A percentile compares a stretch with the other conserved stretches of the same genome.
These are phyloP conservation scores for Heteronetta atricapilla DNA, from an alignment of 2,113 vertebrate species.

Conservation along the genomic window DNA sequence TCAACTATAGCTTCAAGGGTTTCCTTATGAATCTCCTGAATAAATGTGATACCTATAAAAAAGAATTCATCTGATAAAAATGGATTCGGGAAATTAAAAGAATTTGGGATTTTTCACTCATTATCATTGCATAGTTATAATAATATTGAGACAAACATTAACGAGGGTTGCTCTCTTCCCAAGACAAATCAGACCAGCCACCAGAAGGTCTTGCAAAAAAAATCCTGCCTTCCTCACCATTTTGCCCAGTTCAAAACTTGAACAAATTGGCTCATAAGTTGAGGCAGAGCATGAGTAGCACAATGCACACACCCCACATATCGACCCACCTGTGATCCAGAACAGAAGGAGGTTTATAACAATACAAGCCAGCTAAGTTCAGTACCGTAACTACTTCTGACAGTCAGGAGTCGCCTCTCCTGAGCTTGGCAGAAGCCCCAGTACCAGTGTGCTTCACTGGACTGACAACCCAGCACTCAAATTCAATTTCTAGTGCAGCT, in stretches of 20 bases:
- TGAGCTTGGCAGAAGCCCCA: not conserved
- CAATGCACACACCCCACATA: accelerated
- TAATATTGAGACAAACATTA: not conserved
- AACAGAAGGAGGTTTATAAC: not conserved
- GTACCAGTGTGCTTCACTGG: not conserved
- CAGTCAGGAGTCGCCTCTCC: not conserved
- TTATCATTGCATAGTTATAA: not conserved
- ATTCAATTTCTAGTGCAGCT: not conserved
- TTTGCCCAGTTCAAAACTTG: not conserved
- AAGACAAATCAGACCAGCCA: not conserved
- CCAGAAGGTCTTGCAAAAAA: not conserved
- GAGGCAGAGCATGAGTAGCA: not conserved
- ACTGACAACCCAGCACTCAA: not conserved
- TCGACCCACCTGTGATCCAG: accelerated
- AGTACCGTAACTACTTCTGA: not conserved
- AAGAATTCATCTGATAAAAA: not conserved
- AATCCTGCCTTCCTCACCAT: not conserved
- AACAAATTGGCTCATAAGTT: not conserved
- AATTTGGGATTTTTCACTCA: not conserved
- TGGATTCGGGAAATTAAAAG: not conserved
- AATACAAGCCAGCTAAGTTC: accelerated
- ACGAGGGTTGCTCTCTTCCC: not conserved
- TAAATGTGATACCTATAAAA: not conserved
- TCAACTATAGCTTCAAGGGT: not conserved
- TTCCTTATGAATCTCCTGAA: not conserved